Evolutionary conservation across 2,888 invertebrate species (phyloP), one percentile per base, ranked within the genome.

Genomic region (Proisotoma minuta): DNA sequence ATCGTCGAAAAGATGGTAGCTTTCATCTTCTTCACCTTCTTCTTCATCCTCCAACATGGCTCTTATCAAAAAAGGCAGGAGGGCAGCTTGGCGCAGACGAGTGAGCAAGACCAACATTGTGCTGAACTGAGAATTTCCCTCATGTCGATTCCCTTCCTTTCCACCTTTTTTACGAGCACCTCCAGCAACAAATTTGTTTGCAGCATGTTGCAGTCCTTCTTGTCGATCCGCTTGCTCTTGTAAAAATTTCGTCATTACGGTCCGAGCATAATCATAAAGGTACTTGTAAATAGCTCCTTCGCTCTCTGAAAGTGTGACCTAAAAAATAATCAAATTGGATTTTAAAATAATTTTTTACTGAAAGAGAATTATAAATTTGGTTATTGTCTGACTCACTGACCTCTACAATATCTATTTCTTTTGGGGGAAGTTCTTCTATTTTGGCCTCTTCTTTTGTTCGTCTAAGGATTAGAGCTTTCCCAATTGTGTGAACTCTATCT

Each of bases 41-140:
- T 79, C 80, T 77, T 79, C 80, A 20, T 79, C 78, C 61, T 82
- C 80, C 24, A 84, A 73, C 81, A 84, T 83, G 0, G 60, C 53
- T n/a, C 84, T 83, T 72, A 94, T 89, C 18, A 97, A 82, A 0
- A 87, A 86, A 27, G 94, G 88, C 80, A 96, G 95, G 75, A 91
- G 89, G 76, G 91, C 91, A 63, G 91, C 85, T 77, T 98, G 96
- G 0, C 96, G 82, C 62, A 97, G 78, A 12, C 96, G 83, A 59
- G 96, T 78, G 15, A 97, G 77, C 1, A 95, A 80, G 0, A 93
- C 88, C 69, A 97, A 79, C 77, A 92, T 88, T 78, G 83, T 80
- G 64, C 82, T 81, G 3, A 82, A 67, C 10, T 76, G 75, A 22
- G 75, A 75, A 63, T 63, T 60, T 18, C 34, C 10, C 3, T 15